Evolutionary conservation across 2,113 vertebrate species (phyloP), one percentile per base, ranked within the genome.

Genomic region (Melanostigma gelatinosum): DNA sequence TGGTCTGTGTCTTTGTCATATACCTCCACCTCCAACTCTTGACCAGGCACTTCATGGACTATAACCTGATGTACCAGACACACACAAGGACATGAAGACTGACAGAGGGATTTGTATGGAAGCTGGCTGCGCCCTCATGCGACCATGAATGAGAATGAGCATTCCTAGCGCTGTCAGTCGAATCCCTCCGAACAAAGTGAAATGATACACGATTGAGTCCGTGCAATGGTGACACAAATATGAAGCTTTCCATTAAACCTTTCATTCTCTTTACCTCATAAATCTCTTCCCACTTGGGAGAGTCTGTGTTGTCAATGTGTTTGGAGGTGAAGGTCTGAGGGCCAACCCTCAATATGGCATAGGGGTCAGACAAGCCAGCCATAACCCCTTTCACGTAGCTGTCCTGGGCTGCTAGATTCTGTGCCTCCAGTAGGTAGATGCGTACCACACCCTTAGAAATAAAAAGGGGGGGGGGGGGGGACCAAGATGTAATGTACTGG

Each of bases 1-100:
- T 98, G 94, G 92, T 98, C 97, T 63, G 96, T 91, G 81, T 98
- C 97, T 94, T 98, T 98, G 92, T 98, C 97, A 91, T 97, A 98
- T 29, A 98, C 92, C 79, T 98, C 97, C 89, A 98, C 95, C 87
- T 98, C 97, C 87, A 98, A 89, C 94, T 97, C 97, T 85, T 98
- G 97, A 69, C 97, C 97, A 27, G 97, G 97, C 42, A 98, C 97
- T 89, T 98, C 97, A 20, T 98, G 97, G 70, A 98, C 96, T 74
- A 97, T 96, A 71, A 97, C 96, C 97, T 98, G 94, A 93, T 82
- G 88, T 72, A 90, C 55, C 84, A 71, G 85, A 93, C 85, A 94
- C 82, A 92, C 61, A 92, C 60, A 88, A 69, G 65, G 68, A 82
- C 77, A 91, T 87, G 85, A 81, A 18, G 67, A 85, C 85, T 81